phyloP scores from a whole-genome alignment of 2,113 vertebrate genomes.

The Pan troglodytes region DNA sequence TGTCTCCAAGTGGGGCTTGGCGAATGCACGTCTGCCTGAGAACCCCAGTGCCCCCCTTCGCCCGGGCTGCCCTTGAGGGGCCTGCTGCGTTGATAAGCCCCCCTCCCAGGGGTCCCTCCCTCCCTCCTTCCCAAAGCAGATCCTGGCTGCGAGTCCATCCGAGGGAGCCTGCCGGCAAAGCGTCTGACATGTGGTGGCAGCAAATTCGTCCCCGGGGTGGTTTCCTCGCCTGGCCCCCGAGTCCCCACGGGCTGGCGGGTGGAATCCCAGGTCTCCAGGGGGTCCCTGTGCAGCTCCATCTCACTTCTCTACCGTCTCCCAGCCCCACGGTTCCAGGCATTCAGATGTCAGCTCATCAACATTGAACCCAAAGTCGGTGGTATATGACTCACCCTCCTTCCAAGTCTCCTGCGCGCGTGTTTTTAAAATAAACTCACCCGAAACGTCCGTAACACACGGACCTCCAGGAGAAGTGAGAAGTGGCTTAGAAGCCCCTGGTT shows the following conservation, averaged over 20 bases:
- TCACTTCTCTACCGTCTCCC: neutral
- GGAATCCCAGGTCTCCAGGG: neutral
- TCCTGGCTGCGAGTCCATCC: neutral
- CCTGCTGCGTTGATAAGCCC: accelerated
- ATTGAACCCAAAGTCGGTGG: neutral
- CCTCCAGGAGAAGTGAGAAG: constrained; percentile 73
- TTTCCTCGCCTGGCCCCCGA: neutral
- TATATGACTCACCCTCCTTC: neutral
- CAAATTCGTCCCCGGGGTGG: neutral
- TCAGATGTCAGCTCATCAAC: neutral
- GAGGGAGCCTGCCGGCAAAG: constrained; percentile 47
- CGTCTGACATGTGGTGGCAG: constrained; percentile 20
- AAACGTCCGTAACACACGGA: constrained; percentile 54
- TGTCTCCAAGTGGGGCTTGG: neutral
- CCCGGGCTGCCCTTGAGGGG: neutral
- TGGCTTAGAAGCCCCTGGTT: neutral
- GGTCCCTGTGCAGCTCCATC: neutral
- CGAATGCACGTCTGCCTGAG: accelerated
- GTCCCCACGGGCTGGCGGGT: accelerated
- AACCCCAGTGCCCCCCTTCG: accelerated
- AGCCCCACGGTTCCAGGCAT: constrained; percentile 37
- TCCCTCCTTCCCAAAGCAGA: constrained; percentile 21
- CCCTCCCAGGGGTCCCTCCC: neutral
- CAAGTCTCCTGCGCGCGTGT: neutral
- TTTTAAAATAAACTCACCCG: constrained; percentile 48